Evolutionary conservation across 1,140 invertebrate genomes (phyloP), one percentile per base, ranked within the genome.

Genomic region (Linepithema humile): DNA sequence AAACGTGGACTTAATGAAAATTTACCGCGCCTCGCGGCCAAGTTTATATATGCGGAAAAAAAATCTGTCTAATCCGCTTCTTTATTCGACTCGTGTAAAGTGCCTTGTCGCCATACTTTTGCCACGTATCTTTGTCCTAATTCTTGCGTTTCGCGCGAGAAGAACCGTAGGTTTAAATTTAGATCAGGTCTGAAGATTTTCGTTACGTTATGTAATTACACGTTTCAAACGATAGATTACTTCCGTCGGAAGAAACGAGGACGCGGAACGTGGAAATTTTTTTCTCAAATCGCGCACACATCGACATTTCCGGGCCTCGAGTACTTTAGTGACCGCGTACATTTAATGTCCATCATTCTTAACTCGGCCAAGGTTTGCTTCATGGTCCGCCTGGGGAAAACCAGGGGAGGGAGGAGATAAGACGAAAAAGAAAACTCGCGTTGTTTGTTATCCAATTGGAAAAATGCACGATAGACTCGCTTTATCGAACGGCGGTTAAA

Each of bases 281-380:
- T 65, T 20, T 29, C 6, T 60, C 35, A 48, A 40, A 32, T n/a
- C 55, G 15, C 6, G 23, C 9, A 26, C 32, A 23, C 10, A 55
- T 10, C 6, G 15, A 69, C 17, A 23, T 35, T 38, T 12, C 15
- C 73, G 38, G n/a, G 23, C 17, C n/a, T 10, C 35, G 38, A 43
- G 26, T 20, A 10, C 38, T 23, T 50, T 17, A 23, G 7, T n/a
- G n/a, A n/a, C n/a, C n/a, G n/a, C n/a, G n/a, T n/a, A 45, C 43
- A 45, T 45, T 45, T 45, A 43, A 15, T 45, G 43, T 15, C 43
- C 35, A 35, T 57, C 48, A 70, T 78, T 70, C 45, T 88, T 69
- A 87, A 87, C 59, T 88, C 82, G 86, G 86, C 29, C 86, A 88
- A 88, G 86, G 85, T 88, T 88, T 26, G 29, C 35, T 48, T 73